A percentile compares a stretch with the other conserved stretches of the same genome.
phyloP scores from a whole-genome alignment of 2,113 vertebrate species.

The Rhinogobius similis region DNA sequence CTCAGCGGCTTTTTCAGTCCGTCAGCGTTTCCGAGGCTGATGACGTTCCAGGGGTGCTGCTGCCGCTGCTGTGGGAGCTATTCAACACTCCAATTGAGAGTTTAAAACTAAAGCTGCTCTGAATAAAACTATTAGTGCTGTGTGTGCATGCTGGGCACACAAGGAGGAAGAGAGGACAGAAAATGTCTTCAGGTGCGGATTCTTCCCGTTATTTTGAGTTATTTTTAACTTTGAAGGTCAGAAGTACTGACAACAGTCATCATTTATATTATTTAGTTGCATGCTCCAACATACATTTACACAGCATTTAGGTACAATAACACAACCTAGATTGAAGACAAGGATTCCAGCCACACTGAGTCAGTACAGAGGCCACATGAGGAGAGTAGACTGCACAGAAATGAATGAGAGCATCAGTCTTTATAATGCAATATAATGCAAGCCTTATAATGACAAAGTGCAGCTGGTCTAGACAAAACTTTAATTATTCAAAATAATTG shows the following conservation, averaged over 20 bases:
- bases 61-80: constrained; percentile 40
- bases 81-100: constrained; percentile 46
- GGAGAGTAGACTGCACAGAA: no score
- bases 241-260: neutral
- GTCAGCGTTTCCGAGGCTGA: constrained; percentile 73
- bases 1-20: constrained; percentile 70
- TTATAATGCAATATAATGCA: no score
- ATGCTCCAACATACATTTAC: no score
- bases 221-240: neutral
- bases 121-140: constrained; percentile 33
- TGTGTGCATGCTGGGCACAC: neutral
- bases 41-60: constrained; percentile 57
- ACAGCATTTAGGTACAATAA: no score
- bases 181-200: constrained; percentile 30
- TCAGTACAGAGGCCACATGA: neutral
- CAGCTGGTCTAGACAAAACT: neutral
- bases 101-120: constrained; percentile 55
- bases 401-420: neutral
- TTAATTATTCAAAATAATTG: no score
- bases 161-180: constrained; percentile 5
- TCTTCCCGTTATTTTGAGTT: neutral
- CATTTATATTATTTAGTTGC: neutral
- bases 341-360: neutral
- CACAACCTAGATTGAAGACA: neutral
- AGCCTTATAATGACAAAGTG: neutral